Base-by-base conservation (phyloP, 2,797 vertebrate genomes). In the Pseudochaenichthys georgianus region DNA sequence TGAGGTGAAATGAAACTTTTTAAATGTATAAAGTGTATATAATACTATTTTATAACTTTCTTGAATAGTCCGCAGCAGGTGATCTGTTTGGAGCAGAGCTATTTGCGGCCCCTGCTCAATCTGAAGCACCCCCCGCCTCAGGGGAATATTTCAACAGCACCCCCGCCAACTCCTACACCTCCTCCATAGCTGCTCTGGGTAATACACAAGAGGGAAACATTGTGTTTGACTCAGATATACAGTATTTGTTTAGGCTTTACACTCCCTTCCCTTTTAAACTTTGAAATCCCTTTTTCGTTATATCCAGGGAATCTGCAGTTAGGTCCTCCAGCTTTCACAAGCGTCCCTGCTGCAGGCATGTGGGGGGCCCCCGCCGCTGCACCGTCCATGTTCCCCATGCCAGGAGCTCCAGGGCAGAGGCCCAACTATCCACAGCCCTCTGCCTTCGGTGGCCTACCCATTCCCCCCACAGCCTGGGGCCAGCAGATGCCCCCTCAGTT, bases 31-130 rank as follows among this genome's bases (percentile, higher is more conserved):
- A 10, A 16, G 8, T 19, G 8, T 19, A 34, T 55, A 65, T 61
- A 17, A 41, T 62, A 9, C 46, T 19, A 31, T 3, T 54, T 2
- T 75, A 45, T 62, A 51, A 42, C 46, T 60, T 52, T 80, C 47
- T 66, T 69, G 9, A 57, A 16, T 84, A 99, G 98, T 87, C 91
- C 78, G 54, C 95, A 80, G 83, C 94, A 0, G 94, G 80, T 83
- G 94, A 96, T 73, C 88, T 97, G 51, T 95, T 98, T 89, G 96
- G 95, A 58, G 84, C 95, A 67, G 95, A 96, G 46, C 81, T 96
- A 41, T 97, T 98, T 87, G 82, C 92, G 82, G 68, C 86, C 48
- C 89, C 95, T 13, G 38, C 59, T 80, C 92, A 93, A 3, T 72
- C 92, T 42, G 93, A 91, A 65, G 66, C 75, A 6, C 68, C 80